These are phyloP conservation scores for Drosophila greeni DNA, from an alignment of 2,888 invertebrate species.

Conservation along the genomic window DNA sequence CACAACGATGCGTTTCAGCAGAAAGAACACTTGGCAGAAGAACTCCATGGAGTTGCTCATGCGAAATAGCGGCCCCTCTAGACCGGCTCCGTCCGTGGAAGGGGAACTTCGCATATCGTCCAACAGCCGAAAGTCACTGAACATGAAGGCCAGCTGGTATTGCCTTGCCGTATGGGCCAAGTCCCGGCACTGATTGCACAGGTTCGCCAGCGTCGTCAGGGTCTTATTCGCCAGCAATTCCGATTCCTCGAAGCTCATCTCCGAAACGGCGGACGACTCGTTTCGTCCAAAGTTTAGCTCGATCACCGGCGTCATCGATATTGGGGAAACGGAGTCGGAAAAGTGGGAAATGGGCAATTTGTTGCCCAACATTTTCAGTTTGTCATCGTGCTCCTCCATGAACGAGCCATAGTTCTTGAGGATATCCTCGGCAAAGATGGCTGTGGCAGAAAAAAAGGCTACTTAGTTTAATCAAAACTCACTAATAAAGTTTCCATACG, in stretches of 20 bases:
- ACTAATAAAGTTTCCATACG: neutral
- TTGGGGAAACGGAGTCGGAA: constrained; percentile 27
- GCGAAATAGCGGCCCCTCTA: constrained; percentile 65
- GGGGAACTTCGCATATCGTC: constrained; percentile 8
- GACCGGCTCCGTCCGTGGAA: constrained; percentile 15
- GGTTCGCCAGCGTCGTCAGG: constrained; percentile 86
- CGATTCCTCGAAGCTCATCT: constrained; percentile 80
- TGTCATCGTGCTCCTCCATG: constrained; percentile 70
- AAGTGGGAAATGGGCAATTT: constrained; percentile 33
- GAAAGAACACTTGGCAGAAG: constrained; percentile 83
- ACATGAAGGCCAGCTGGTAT: constrained; percentile 80
- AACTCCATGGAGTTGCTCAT: constrained; percentile 82
- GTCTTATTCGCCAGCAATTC: constrained; percentile 89
- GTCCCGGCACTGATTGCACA: constrained; percentile 87
- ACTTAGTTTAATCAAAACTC: neutral
- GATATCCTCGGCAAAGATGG: constrained; percentile 74
- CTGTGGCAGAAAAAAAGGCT: constrained; percentile 14
- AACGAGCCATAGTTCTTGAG: constrained; percentile 74
- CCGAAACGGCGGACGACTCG: neutral
- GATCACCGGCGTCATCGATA: constrained; percentile 53
- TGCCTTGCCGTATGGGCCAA: constrained; percentile 84
- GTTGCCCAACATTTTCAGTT: constrained; percentile 54
- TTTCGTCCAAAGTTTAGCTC: constrained; percentile 53
- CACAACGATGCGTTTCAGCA: constrained; percentile 85
- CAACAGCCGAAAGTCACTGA: constrained; percentile 61